Conservation (phyloP, 2,888 invertebrate species). For the Pheosia tremula region DNA sequence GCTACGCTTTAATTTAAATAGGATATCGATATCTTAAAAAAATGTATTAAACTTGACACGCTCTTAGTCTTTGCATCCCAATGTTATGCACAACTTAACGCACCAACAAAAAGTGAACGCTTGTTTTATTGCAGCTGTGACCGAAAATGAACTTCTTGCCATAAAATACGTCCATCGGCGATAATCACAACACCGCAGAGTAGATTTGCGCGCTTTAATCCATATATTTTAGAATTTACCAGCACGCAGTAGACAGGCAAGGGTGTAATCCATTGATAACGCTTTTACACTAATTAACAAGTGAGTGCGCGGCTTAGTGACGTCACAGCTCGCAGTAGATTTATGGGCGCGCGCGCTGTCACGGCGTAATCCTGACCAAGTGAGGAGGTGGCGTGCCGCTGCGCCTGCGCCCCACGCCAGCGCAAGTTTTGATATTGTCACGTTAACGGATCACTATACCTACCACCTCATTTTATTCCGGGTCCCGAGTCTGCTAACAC, state of each 20-base stretch:
- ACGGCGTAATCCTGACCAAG: conserved; percentile 53
- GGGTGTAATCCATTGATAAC: conserved; percentile 57
- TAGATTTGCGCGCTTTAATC: conserved; percentile 31
- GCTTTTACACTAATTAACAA: conserved; percentile 75
- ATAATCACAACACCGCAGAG: conserved; percentile 31
- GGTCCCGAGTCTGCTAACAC: neutral
- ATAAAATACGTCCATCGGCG: conserved; percentile 15
- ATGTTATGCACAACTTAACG: no score
- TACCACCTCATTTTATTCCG: neutral
- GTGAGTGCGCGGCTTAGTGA: conserved; percentile 66
- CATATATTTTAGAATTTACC: conserved; percentile 38
- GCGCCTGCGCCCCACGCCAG: conserved; percentile 10
- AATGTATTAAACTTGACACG: no score
- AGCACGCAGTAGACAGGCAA: conserved; percentile 31
- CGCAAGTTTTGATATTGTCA: conserved; percentile 5
- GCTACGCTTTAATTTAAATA: no score
- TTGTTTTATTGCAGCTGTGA: no score
- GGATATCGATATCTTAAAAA: no score
- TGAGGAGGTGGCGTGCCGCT: conserved; percentile 38
- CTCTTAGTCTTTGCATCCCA: no score
- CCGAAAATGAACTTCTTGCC: no score
- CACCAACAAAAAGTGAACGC: no score
- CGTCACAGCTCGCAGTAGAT: conserved; percentile 64
- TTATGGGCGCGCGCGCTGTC: conserved; percentile 63
- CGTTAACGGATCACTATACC: conserved; percentile 1